Conservation (phyloP, 2,113 vertebrate species). For the Rhabdornis inornatus region DNA sequence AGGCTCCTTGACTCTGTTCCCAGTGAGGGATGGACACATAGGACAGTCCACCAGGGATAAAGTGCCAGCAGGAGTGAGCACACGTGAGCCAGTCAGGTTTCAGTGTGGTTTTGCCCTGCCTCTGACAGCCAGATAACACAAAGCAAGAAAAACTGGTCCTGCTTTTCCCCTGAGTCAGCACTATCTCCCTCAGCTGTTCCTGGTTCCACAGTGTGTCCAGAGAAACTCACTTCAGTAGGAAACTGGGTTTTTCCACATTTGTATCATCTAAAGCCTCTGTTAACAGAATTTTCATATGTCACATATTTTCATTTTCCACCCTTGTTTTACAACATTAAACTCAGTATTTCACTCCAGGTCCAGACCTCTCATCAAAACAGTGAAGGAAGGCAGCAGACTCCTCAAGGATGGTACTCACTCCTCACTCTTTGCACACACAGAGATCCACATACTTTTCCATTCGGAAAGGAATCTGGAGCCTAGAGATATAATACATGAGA, state of each 20-base stretch:
- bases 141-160: constrained; percentile 14
- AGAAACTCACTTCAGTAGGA: background rate
- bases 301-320: background rate
- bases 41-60: background rate
- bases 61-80: background rate
- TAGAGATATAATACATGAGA: background rate
- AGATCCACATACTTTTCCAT: background rate
- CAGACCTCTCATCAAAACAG: background rate
- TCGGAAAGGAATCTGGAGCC: background rate
- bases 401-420: fast-evolving
- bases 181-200: background rate
- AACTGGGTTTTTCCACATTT: background rate
- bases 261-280: background rate
- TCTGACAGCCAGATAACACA: background rate
- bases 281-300: background rate
- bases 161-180: constrained; percentile 11
- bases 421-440: background rate
- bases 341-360: background rate
- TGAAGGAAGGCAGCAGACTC: background rate
- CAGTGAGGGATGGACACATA: background rate
- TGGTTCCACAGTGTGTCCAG: background rate
- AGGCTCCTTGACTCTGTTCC: background rate
- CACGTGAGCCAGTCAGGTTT: background rate
- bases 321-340: background rate
- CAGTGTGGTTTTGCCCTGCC: background rate